Conservation (phyloP, 2,888 invertebrate genomes). For the Mycalesis mineus region DNA sequence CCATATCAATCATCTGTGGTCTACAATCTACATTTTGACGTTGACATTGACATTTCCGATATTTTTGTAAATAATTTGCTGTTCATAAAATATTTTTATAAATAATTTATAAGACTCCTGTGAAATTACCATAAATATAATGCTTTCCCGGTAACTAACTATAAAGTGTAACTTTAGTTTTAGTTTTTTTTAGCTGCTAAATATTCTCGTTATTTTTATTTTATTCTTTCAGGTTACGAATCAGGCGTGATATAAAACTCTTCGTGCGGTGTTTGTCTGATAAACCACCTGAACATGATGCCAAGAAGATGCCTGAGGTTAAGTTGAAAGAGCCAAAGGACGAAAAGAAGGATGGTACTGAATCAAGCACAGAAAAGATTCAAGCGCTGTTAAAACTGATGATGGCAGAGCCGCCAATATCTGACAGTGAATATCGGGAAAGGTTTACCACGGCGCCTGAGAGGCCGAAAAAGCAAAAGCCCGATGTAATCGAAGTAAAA, state of each 20-base stretch:
- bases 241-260: slow-evolving; percentile 31
- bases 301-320: slow-evolving; percentile 44
- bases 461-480: slow-evolving; percentile 41
- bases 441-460: slow-evolving; percentile 59
- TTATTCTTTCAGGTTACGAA: slow-evolving; percentile 33
- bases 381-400: slow-evolving; percentile 62
- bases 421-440: slow-evolving; percentile 55
- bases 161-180: too few relatives aligned
- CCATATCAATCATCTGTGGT: too few relatives aligned
- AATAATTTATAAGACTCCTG: too few relatives aligned
- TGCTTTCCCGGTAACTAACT: slow-evolving; percentile 29
- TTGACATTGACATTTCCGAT: too few relatives aligned
- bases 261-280: slow-evolving; percentile 36
- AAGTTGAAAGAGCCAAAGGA: slow-evolving; percentile 34
- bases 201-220: not conserved
- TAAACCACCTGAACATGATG: slow-evolving; percentile 48
- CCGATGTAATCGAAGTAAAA: slow-evolving; percentile 51
- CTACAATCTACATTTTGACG: too few relatives aligned
- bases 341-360: slow-evolving; percentile 35
- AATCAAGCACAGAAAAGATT: slow-evolving; percentile 58
- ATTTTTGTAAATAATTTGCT: too few relatives aligned
- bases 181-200: not conserved
- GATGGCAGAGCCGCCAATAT: slow-evolving; percentile 55
- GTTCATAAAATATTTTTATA: too few relatives aligned
- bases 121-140: too few relatives aligned